Evolutionary conservation across 2,888 invertebrate species (phyloP), one percentile per base, ranked within the genome.

Genomic region (Bellardia bayeri): DNA sequence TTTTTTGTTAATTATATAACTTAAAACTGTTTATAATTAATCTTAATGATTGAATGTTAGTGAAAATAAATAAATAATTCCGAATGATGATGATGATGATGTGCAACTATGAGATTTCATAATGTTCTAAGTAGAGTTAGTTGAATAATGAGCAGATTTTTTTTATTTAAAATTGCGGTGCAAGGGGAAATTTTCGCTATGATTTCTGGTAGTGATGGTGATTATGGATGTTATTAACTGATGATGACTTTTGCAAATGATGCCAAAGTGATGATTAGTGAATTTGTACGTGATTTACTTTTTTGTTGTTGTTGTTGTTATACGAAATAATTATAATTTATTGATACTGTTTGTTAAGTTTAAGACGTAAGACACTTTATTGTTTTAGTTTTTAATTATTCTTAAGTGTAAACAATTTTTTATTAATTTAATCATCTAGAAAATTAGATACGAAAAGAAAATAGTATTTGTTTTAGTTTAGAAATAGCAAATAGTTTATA

Each of bases 351-450:
- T 80, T 85, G 76, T 61, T 66, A 76, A 80, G 51, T 72, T 86
- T 82, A 75, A 85, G 74, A 87, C 87, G 82, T 87, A 87, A 87
- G 87, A 87, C 87, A 87, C 87, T 79, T 87, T 82, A 75, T 85
- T 75, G 72, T 85, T 79, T 71, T 79, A 85, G 78, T 71, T 72
- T n/a, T 66, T 74, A 54, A 6, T 76, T 69, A 54, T 68, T 82
- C 79, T 88, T 84, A 85, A 88, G 82, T 72, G 85, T 82, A 82
- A 83, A 88, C 89, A 89, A 85, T 90, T 90, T 82, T 81, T 91
- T 89, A 72, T 78, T 84, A 81, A 91, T 91, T 92, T 92, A 87
- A 91, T 93, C 93, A 92, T 93, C 93, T 93, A 93, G 92, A 93
- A 92, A 92, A 92, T 92, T 90, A 91, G 92, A 93, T 91, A 90